These are phyloP conservation scores for Astyanax mexicanus DNA, from an alignment of 2,797 vertebrate genomes.

Conservation along the genomic window DNA sequence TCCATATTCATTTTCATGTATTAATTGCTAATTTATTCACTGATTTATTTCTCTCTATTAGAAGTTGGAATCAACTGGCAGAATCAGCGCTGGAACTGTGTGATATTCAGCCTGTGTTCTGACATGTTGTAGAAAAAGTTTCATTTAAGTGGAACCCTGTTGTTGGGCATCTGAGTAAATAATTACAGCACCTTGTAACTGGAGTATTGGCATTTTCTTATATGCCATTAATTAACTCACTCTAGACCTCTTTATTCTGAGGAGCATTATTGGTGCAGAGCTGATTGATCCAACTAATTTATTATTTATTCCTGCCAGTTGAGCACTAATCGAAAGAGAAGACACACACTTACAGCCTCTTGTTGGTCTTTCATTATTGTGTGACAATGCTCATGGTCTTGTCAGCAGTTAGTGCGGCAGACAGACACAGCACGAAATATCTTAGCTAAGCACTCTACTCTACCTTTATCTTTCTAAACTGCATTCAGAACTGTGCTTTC, in stretches of 20 bases:
- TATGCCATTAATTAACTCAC: conserved; percentile 41
- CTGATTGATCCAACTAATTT: conserved; percentile 54
- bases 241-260: conserved; percentile 25
- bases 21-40: neutral
- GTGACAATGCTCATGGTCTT: conserved; percentile 3
- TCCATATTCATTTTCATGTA: too few species aligned
- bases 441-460: neutral
- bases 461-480: neutral
- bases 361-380: conserved; percentile 19
- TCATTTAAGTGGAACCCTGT: neutral
- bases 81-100: neutral
- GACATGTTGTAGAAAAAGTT: neutral
- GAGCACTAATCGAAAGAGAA: conserved; percentile 47
- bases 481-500: neutral
- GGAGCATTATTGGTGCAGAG: conserved; percentile 21
- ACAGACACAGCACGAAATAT: neutral
- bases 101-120: neutral
- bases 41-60: neutral
- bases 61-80: neutral
- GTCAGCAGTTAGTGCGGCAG: conserved; percentile 2
- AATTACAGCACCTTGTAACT: conserved; percentile 20
- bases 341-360: conserved; percentile 13
- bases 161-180: conserved; percentile 15
- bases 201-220: neutral
- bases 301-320: conserved; percentile 22